Evolutionary conservation across 2,797 vertebrate species (phyloP).

Genomic region (Zalophus californianus): DNA sequence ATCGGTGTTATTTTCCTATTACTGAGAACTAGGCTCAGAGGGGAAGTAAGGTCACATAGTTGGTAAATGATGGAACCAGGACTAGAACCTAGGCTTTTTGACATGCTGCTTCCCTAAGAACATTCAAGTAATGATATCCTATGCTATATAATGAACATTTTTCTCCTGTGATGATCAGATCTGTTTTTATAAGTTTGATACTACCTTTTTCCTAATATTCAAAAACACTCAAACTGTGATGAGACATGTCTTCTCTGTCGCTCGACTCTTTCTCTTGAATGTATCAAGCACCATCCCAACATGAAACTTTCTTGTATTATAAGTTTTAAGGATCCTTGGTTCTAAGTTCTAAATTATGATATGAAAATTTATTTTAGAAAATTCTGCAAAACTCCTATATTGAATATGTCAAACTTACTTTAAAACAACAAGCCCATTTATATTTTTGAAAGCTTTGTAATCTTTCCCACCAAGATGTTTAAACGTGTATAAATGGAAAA

Average conservation of each 20-base stretch:
- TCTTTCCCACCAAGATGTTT: constrained; percentile 26
- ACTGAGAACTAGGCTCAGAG: constrained; percentile 75
- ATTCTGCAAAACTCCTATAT: constrained; percentile 43
- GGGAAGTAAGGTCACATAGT: constrained; percentile 76
- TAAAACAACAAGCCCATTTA: constrained; percentile 32
- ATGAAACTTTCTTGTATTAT: constrained; percentile 39
- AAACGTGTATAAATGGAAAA: constrained; percentile 35
- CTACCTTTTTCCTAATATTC: constrained; percentile 8
- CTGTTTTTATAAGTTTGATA: constrained; percentile 30
- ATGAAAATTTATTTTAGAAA: constrained; percentile 52
- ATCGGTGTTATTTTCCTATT: constrained; percentile 59
- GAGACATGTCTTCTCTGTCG: constrained; percentile 35
- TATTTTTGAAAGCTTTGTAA: constrained; percentile 39
- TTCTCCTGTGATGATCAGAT: constrained; percentile 45
- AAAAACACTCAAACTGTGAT: constrained; percentile 36
- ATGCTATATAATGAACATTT: constrained; percentile 35
- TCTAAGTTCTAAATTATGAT: constrained; percentile 48
- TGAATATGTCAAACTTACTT: constrained; percentile 29
- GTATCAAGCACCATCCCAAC: constrained; percentile 30
- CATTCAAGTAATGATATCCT: constrained; percentile 71
- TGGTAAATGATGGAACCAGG: constrained; percentile 71
- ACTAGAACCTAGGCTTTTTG: constrained; percentile 66
- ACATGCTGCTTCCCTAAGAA: constrained; percentile 76
- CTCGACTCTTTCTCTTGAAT: constrained; percentile 28
- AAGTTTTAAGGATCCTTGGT: constrained; percentile 66